A percentile compares a stretch with the other conserved stretches of the same genome.
phyloP scores from a whole-genome alignment of 2,113 vertebrate species.

The Phaethon lepturus region DNA sequence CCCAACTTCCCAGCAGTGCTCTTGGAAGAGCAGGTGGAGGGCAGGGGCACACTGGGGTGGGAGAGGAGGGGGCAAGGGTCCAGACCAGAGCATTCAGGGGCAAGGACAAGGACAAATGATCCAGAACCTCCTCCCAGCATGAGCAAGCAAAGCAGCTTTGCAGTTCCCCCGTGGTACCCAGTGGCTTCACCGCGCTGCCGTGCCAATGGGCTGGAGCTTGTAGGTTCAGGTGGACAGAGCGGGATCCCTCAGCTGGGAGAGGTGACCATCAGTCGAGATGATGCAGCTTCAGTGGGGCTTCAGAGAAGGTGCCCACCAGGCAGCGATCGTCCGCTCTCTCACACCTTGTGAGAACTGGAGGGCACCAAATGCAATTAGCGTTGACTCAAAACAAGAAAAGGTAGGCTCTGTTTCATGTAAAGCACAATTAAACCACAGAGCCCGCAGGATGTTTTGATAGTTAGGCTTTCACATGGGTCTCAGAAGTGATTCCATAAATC shows the following conservation, averaged over 20 bases:
- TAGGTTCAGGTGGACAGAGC: not conserved
- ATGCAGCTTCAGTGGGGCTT: not conserved
- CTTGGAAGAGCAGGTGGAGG: not conserved
- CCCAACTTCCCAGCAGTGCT: not conserved
- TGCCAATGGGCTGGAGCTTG: not conserved
- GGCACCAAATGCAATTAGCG: not conserved
- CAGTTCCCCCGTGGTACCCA: rapidly evolving
- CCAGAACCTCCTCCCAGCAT: not conserved
- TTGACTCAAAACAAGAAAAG: not conserved
- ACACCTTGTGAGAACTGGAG: not conserved
- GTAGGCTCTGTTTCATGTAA: not conserved
- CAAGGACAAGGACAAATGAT: not conserved
- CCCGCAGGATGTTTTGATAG: rapidly evolving
- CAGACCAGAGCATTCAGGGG: not conserved
- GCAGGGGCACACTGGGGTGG: not conserved
- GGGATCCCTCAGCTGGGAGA: not conserved
- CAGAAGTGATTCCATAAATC: not conserved
- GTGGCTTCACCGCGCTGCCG: not conserved
- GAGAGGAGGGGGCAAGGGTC: not conserved
- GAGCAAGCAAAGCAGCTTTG: not conserved
- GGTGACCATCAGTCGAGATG: not conserved
- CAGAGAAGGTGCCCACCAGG: not conserved
- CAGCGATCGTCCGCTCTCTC: rapidly evolving
- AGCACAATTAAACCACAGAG: not conserved
- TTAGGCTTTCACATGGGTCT: not conserved